phyloP scores from a whole-genome alignment of 2,797 vertebrate genomes.

The Parambassis ranga region DNA sequence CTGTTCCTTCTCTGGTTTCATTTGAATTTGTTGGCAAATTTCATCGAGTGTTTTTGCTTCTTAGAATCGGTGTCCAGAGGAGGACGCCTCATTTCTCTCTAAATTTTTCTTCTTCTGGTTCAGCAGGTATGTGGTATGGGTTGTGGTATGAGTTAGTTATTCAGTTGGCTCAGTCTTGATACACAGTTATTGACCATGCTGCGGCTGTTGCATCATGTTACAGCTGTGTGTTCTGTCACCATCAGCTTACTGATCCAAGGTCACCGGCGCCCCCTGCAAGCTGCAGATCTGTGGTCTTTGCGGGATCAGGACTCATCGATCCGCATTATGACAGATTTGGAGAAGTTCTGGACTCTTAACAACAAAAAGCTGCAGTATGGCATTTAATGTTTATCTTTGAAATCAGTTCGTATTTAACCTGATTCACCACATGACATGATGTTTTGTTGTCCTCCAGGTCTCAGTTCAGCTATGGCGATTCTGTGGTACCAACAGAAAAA shows the following conservation, averaged over 20 bases:
- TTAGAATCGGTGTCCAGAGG: slow-evolving; percentile 86
- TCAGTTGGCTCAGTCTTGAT: no score
- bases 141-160: no score
- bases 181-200: no score
- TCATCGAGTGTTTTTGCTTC: not conserved
- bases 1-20: no score
- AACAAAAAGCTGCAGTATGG: slow-evolving; percentile 20
- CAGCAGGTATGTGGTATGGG: slow-evolving; percentile 85
- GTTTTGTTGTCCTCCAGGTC: not conserved
- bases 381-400: no score
- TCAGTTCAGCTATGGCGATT: not conserved
- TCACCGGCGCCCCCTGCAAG: slow-evolving; percentile 68
- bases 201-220: no score
- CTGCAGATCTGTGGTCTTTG: slow-evolving; percentile 83
- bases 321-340: slow-evolving; percentile 77
- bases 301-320: slow-evolving; percentile 78
- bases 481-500: slow-evolving; percentile 61
- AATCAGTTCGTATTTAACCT: no score
- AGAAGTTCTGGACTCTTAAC: slow-evolving; percentile 75
- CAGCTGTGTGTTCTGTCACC: not conserved
- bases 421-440: not conserved
- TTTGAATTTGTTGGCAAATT: no score
- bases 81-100: slow-evolving; percentile 85
- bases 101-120: slow-evolving; percentile 90
- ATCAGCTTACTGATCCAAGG: slow-evolving; percentile 82